phyloP scores from a whole-genome alignment of 2,888 invertebrate genomes.

The Platerodrilus igneus region DNA sequence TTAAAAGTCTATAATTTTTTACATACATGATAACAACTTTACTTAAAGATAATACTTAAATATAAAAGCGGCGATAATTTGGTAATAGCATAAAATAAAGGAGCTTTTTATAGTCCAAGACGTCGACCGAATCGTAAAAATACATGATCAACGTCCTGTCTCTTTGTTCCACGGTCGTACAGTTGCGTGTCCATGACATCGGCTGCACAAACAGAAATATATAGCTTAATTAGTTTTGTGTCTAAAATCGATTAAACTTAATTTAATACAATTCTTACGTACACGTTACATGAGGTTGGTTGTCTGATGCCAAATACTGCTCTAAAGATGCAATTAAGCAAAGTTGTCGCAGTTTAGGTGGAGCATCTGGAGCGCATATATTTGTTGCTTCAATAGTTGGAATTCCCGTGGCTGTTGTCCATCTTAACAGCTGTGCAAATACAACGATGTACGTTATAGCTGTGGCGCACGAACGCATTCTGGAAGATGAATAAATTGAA shows the following conservation, averaged over 20 bases:
- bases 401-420: slow-evolving; percentile 23
- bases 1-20: no score
- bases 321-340: slow-evolving; percentile 29
- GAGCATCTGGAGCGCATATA: slow-evolving; percentile 29
- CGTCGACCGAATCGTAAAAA: slow-evolving; percentile 84
- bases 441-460: slow-evolving; percentile 24
- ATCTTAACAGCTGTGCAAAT: slow-evolving; percentile 21
- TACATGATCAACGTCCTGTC: slow-evolving; percentile 86
- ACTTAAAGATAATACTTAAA: no score
- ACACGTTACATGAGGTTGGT: slow-evolving; percentile 22
- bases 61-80: no score
- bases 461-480: slow-evolving; percentile 31
- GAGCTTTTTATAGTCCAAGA: slow-evolving; percentile 40
- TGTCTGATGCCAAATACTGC: slow-evolving; percentile 18
- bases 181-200: slow-evolving; percentile 38
- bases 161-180: slow-evolving; percentile 67
- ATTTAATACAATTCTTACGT: slow-evolving; percentile 14
- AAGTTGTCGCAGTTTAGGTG: slow-evolving; percentile 31
- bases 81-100: no score
- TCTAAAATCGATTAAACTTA: slow-evolving; percentile 1
- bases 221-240: slow-evolving; percentile 13
- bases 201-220: slow-evolving; percentile 24
- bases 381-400: slow-evolving; percentile 19
- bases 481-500: slow-evolving; percentile 19
- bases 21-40: no score